Percentiles rank a stretch among this genome's conserved stretches.
Evolutionary conservation across 92 coral and sea anemone species (phyloP).

Genomic region (Epizoanthus scotinus): DNA sequence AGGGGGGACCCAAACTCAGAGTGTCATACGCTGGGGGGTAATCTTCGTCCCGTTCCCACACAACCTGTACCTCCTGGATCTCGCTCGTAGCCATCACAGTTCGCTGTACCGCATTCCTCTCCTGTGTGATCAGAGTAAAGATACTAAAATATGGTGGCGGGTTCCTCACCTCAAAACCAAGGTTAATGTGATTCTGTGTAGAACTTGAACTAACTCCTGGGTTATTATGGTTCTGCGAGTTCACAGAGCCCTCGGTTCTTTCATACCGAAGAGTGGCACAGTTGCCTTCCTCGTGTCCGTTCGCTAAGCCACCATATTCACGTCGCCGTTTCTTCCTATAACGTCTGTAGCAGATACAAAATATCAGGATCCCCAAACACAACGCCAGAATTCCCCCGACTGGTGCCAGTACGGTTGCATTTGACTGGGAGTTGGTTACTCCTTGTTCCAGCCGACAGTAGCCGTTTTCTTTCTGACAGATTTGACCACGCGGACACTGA

Average conservation of each 20-base stretch:
- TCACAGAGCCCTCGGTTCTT: not conserved
- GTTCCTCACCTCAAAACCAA: slow-evolving; percentile 26
- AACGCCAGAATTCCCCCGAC: slow-evolving; percentile 18
- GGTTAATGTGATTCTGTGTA: slow-evolving; percentile 13
- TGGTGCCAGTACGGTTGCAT: not conserved
- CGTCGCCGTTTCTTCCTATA: not conserved
- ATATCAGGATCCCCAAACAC: slow-evolving; percentile 17
- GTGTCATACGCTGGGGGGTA: slow-evolving; percentile 29
- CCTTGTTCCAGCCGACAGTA: slow-evolving; percentile 18
- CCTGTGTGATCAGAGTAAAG: slow-evolving; percentile 30
- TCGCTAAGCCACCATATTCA: not conserved
- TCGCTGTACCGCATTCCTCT: slow-evolving; percentile 19
- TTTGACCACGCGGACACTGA: slow-evolving; percentile 39
- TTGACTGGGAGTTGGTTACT: slow-evolving; percentile 5
- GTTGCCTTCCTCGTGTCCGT: not conserved
- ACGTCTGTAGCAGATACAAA: slow-evolving; percentile 25
- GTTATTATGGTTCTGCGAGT: not conserved
- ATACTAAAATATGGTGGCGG: slow-evolving; percentile 41
- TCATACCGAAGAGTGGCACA: not conserved
- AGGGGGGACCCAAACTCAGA: slow-evolving; percentile 36
- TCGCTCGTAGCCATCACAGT: slow-evolving; percentile 19
- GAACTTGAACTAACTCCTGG: slow-evolving; percentile 9
- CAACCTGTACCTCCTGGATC: not conserved
- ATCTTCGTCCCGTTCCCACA: slow-evolving; percentile 22
- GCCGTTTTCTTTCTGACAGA: slow-evolving; percentile 15